Percentiles rank a stretch among this genome's conserved stretches.
phyloP scores from a whole-genome alignment of 2,888 invertebrate species.

The Drosophila multiciliata region DNA sequence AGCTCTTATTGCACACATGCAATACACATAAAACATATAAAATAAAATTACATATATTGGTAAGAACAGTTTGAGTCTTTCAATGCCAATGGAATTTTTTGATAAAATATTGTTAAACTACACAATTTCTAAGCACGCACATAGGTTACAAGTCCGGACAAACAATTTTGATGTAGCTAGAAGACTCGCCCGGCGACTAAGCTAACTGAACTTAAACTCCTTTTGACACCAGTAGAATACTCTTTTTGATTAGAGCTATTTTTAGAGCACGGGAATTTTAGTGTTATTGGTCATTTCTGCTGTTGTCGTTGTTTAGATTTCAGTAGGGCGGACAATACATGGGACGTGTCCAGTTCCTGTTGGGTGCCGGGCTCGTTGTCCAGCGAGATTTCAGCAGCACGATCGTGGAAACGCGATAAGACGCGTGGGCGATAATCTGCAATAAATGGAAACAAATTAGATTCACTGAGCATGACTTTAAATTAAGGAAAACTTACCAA shows the following conservation, averaged over 20 bases:
- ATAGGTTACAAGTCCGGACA: neutral
- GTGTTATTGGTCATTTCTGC: conserved; percentile 56
- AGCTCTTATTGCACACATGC: conserved; percentile 8
- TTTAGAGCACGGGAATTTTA: conserved; percentile 15
- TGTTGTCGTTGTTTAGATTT: conserved; percentile 76
- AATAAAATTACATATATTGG: conserved; percentile 33
- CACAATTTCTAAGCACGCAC: neutral
- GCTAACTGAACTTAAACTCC: conserved; percentile 11
- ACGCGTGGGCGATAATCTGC: conserved; percentile 96
- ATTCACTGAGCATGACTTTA: neutral
- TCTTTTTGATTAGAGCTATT: conserved; percentile 26
- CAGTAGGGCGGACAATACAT: conserved; percentile 94
- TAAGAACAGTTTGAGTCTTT: conserved; percentile 20
- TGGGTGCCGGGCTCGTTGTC: conserved; percentile 95
- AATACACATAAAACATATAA: conserved; percentile 30
- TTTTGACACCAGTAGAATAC: conserved; percentile 27
- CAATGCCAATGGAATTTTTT: neutral
- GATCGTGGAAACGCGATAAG: conserved; percentile 93
- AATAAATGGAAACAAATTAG: neutral
- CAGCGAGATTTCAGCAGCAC: conserved; percentile 93
- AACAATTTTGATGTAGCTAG: neutral
- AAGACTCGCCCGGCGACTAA: conserved; percentile 3
- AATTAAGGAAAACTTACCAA: conserved; percentile 73
- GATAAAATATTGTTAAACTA: neutral
- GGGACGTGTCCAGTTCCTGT: conserved; percentile 95